Conservation (phyloP, 2,888 invertebrate genomes). For the Synergus laeviventris region DNA sequence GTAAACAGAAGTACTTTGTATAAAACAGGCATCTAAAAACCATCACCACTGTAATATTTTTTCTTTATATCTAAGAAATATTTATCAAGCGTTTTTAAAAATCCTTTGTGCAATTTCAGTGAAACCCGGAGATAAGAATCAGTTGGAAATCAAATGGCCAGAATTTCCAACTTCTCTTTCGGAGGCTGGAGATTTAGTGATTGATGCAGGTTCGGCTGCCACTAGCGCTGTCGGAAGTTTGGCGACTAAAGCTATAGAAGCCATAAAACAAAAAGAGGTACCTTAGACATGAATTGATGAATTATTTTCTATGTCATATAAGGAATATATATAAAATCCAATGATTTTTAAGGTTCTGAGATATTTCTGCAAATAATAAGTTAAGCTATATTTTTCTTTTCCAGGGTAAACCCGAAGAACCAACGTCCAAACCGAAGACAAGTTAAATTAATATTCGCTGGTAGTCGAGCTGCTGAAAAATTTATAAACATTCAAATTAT, state of each 20-base stretch:
- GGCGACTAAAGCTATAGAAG: constrained; percentile 5
- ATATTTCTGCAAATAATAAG: background rate
- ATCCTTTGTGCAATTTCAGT: constrained; percentile 75
- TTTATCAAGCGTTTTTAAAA: too few relatives aligned
- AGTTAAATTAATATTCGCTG: constrained; percentile 21
- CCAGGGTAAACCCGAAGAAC: background rate
- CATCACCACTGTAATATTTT: background rate
- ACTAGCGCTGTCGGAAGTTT: constrained; percentile 17
- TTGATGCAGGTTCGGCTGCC: background rate
- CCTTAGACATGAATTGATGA: background rate
- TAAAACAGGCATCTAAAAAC: background rate
- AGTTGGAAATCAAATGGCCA: constrained; percentile 76
- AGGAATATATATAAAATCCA: background rate
- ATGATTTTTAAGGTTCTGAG: background rate
- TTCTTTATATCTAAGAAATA: background rate
- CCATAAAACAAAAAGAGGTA: constrained; percentile 16
- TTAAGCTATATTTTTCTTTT: background rate
- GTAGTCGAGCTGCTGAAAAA: constrained; percentile 21
- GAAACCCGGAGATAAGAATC: constrained; percentile 81
- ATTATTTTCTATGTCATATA: background rate
- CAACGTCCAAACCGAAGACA: constrained; percentile 6
- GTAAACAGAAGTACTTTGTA: background rate
- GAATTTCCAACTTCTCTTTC: constrained; percentile 81
- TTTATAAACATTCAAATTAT: background rate
- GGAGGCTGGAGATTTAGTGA: constrained; percentile 67